Conservation (phyloP, 2,888 invertebrate species). For the Busseola fusca region DNA sequence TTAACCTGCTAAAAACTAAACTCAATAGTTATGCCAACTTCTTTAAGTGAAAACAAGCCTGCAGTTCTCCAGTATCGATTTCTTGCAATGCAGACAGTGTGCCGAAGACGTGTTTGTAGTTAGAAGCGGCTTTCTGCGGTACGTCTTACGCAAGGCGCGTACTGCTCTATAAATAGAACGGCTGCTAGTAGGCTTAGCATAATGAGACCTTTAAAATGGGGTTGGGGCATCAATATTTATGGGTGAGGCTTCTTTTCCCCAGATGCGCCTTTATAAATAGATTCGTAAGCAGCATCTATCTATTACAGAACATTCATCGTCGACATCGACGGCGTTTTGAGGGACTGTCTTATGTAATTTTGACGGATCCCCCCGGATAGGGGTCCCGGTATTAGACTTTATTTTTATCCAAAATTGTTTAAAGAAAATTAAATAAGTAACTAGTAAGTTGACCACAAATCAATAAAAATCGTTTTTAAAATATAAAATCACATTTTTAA, state of each 20-base stretch:
- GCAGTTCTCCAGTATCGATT: constrained; percentile 46
- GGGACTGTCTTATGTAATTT: not conserved
- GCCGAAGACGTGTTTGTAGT: constrained; percentile 56
- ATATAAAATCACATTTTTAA: no score
- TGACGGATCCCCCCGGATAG: not conserved
- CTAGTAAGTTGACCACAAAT: no score
- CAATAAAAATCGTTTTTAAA: no score
- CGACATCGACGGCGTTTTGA: not conserved
- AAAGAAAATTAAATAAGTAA: no score
- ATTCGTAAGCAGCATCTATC: not conserved
- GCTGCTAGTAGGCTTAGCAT: constrained; percentile 31
- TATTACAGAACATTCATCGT: not conserved
- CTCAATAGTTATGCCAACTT: not conserved
- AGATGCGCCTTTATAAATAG: constrained; percentile 14
- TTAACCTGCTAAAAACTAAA: not conserved
- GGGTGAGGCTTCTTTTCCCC: constrained; percentile 20
- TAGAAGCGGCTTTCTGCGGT: constrained; percentile 57
- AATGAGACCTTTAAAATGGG: constrained; percentile 47
- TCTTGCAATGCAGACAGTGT: constrained; percentile 58
- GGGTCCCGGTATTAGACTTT: no score
- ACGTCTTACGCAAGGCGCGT: constrained; percentile 55
- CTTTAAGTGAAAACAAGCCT: constrained; percentile 45
- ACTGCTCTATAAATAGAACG: constrained; percentile 52
- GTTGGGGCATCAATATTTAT: constrained; percentile 43
- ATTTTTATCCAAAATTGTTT: no score